Evolutionary conservation across 2,888 invertebrate genomes (phyloP).

Genomic region (Geotrupes spiniger): DNA sequence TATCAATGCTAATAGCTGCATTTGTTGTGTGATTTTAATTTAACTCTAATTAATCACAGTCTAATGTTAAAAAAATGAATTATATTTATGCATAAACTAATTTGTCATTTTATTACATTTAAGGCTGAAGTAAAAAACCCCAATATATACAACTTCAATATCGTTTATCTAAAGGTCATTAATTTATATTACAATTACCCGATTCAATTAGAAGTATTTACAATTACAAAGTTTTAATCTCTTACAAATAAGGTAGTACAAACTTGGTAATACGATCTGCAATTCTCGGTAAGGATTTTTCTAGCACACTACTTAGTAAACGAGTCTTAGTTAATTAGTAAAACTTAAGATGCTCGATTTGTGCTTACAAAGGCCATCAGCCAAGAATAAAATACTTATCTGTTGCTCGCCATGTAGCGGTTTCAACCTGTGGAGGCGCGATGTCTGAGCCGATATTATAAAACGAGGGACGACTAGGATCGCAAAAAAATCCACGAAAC

Average conservation of each 20-base stretch:
- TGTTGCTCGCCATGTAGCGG: background rate
- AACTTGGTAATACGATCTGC: conserved; percentile 27
- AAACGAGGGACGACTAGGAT: background rate
- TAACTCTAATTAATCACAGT: too few species aligned
- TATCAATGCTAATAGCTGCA: too few species aligned
- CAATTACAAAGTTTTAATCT: conserved; percentile 32
- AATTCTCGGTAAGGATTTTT: conserved; percentile 28
- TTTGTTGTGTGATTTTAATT: too few species aligned
- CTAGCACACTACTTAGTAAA: conserved; percentile 26
- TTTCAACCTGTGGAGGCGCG: conserved; percentile 8
- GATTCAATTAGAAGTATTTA: conserved; percentile 31
- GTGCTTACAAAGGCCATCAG: conserved; percentile 26
- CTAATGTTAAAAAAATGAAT: too few species aligned
- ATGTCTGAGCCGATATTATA: conserved; percentile 10
- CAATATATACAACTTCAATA: background rate
- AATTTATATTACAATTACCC: conserved; percentile 27
- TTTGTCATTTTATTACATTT: too few species aligned
- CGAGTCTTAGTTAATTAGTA: conserved; percentile 31
- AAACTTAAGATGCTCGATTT: conserved; percentile 26
- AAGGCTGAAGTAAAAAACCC: too few species aligned
- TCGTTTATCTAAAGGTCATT: conserved; percentile 13
- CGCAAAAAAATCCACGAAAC: too few species aligned
- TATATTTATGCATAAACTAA: too few species aligned
- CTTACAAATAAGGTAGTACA: conserved; percentile 33
- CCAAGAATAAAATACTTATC: conserved; percentile 24